These are phyloP conservation scores for Rhopalosiphum padi DNA, from an alignment of 1,140 invertebrate species.

Conservation along the genomic window DNA sequence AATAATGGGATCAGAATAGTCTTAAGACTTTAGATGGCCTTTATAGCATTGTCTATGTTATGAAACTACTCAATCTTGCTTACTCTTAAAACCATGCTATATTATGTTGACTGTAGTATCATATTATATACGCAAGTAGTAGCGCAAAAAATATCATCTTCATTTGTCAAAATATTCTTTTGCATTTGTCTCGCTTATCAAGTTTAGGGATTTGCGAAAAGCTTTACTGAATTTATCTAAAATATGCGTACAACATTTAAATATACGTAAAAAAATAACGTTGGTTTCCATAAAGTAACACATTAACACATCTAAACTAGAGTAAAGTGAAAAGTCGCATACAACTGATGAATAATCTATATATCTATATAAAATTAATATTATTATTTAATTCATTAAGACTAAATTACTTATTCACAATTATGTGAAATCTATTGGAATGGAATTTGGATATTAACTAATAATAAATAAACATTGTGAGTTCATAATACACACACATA, in stretches of 20 bases:
- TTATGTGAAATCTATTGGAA: too few relatives aligned
- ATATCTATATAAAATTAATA: too few relatives aligned
- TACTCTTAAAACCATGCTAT: conserved; percentile 46
- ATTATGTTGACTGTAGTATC: conserved; percentile 31
- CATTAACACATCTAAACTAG: background rate
- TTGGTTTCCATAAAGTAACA: background rate
- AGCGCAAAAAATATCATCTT: conserved; percentile 26
- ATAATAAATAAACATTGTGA: too few relatives aligned
- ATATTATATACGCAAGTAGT: conserved; percentile 13
- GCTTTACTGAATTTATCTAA: background rate
- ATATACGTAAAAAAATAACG: background rate
- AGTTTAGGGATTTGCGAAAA: conserved; percentile 30
- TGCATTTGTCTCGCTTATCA: conserved; percentile 26
- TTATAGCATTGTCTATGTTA: conserved; percentile 43
- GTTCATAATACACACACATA: too few relatives aligned
- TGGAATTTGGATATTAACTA: too few relatives aligned
- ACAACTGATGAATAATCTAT: background rate
- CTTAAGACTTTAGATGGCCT: conserved; percentile 28
- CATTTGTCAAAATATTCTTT: conserved; percentile 36
- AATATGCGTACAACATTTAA: background rate
- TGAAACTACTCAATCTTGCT: conserved; percentile 48
- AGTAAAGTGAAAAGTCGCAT: background rate
- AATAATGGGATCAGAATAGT: conserved; percentile 44
- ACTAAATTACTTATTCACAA: too few relatives aligned
- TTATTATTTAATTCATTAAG: too few relatives aligned